These are phyloP conservation scores for Acleris emargana DNA, from an alignment of 2,888 invertebrate species.

Conservation along the genomic window DNA sequence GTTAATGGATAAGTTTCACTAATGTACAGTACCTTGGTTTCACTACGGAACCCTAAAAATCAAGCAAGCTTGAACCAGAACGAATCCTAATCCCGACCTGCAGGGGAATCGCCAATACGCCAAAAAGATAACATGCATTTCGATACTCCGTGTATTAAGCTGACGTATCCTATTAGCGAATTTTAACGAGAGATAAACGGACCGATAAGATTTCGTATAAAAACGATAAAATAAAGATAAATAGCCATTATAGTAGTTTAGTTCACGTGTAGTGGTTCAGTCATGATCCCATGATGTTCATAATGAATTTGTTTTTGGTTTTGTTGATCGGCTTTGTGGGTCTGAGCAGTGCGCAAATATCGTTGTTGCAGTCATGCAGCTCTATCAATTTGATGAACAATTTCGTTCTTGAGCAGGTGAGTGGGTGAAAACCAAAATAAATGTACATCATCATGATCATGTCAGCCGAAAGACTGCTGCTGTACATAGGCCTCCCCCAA, in stretches of 20 bases:
- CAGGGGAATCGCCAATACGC: not conserved
- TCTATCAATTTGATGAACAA: conserved; percentile 17
- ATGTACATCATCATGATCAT: no score
- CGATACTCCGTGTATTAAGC: conserved; percentile 18
- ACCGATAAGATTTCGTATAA: conserved; percentile 63
- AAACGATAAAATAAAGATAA: conserved; percentile 51
- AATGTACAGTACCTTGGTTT: no score
- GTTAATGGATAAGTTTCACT: no score
- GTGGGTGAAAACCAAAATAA: no score
- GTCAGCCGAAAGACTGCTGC: no score
- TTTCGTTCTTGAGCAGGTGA: conserved; percentile 23
- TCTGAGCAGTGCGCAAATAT: conserved; percentile 24
- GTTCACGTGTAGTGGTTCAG: conserved; percentile 50
- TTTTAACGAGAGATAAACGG: conserved; percentile 33
- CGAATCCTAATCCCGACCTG: not conserved
- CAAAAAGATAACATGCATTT: conserved; percentile 2
- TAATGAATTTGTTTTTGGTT: conserved; percentile 22
- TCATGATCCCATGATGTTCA: conserved; percentile 27
- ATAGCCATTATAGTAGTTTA: conserved; percentile 52
- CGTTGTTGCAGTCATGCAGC: conserved; percentile 17
- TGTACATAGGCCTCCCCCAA: no score
- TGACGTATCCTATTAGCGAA: conserved; percentile 33
- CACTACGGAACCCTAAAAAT: no score
- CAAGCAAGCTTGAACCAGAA: no score
- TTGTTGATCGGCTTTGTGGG: conserved; percentile 14